These are phyloP conservation scores for Bovichtus variegatus DNA, from an alignment of 2,797 vertebrate species.

Conservation along the genomic window DNA sequence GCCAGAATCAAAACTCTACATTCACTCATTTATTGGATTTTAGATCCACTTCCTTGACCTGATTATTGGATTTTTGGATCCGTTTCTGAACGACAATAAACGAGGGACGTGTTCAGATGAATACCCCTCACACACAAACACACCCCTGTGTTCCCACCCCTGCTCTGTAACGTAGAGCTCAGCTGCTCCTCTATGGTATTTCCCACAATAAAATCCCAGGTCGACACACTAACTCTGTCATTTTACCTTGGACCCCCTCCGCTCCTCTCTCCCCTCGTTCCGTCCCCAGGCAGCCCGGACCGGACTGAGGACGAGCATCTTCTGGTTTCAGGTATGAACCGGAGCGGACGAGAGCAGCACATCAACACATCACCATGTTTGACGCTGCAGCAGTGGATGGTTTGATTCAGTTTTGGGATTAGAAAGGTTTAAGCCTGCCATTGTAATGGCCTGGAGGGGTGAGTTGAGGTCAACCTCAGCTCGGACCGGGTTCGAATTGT, in stretches of 20 bases:
- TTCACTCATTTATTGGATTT: background rate
- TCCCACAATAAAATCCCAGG: constrained; percentile 66
- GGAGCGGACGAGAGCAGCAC: constrained; percentile 7
- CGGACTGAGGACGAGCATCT: constrained; percentile 34
- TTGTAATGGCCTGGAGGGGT: constrained; percentile 61
- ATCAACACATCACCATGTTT: constrained; percentile 50
- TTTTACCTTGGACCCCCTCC: constrained; percentile 47
- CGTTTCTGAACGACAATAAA: background rate
- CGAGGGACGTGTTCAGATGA: constrained; percentile 14
- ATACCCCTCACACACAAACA: constrained; percentile 24
- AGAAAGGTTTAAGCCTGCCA: constrained; percentile 62
- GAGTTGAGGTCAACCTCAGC: constrained; percentile 46
- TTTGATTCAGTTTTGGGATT: constrained; percentile 61
- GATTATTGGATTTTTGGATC: background rate
- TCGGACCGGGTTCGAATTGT: constrained; percentile 29
- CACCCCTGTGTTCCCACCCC: constrained; percentile 28
- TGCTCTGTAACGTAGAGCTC: constrained; percentile 26
- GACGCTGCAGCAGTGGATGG: constrained; percentile 26
- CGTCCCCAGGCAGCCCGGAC: constrained; percentile 24
- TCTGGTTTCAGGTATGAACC: constrained; percentile 68
- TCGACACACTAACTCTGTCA: constrained; percentile 44
- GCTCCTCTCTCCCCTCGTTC: constrained; percentile 21
- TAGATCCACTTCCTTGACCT: background rate
- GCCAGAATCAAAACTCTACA: background rate
- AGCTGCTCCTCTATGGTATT: constrained; percentile 60